These are phyloP conservation scores for Corythoichthys intestinalis DNA, from an alignment of 2,113 vertebrate genomes.

Conservation along the genomic window DNA sequence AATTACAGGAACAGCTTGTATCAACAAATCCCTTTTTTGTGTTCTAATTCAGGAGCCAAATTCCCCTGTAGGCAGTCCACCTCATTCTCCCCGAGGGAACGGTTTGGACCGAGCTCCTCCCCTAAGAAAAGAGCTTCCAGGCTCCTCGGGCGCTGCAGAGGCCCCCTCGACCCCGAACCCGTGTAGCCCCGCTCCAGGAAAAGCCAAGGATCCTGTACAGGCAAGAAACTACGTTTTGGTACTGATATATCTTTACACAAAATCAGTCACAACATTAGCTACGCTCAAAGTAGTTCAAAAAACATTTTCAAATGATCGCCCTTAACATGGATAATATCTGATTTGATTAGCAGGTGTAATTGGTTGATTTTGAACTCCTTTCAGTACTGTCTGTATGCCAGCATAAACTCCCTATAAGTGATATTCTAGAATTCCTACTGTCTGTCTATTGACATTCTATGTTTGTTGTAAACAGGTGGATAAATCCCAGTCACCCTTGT, in stretches of 20 bases:
- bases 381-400: too few species aligned
- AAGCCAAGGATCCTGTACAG: constrained; percentile 74
- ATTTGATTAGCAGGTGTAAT: too few species aligned
- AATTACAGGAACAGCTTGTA: too few species aligned
- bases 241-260: not conserved
- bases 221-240: constrained; percentile 47
- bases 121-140: constrained; percentile 66
- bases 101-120: constrained; percentile 69
- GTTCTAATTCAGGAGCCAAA: constrained; percentile 73
- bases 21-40: not conserved
- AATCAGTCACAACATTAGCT: not conserved
- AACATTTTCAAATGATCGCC: too few species aligned
- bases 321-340: too few species aligned
- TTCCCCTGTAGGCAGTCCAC: constrained; percentile 76
- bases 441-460: not conserved
- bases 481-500: constrained; percentile 70
- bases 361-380: too few species aligned
- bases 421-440: not conserved
- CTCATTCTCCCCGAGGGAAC: constrained; percentile 65
- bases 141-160: constrained; percentile 72
- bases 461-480: constrained; percentile 60
- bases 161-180: constrained; percentile 72
- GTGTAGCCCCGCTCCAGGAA: constrained; percentile 69
- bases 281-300: too few species aligned
- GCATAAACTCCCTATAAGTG: not conserved